These are phyloP conservation scores for Hydrochoerus hydrochaeris DNA, from an alignment of 2,113 vertebrate genomes.

Conservation along the genomic window DNA sequence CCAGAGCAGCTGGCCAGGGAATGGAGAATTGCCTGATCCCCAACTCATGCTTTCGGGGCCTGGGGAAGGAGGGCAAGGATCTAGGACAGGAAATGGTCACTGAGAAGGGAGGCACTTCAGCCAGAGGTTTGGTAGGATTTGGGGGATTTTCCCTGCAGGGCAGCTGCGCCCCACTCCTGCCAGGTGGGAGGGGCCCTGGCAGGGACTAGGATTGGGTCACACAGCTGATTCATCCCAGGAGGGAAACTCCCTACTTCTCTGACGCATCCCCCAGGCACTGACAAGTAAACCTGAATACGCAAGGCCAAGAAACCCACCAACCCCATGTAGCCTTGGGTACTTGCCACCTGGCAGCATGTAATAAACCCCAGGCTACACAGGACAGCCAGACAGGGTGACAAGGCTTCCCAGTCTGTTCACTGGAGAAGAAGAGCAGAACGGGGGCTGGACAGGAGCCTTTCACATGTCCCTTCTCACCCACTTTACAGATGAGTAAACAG, in stretches of 20 bases:
- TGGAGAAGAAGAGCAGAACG: neutral
- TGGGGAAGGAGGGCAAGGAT: neutral
- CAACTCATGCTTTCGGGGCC: neutral
- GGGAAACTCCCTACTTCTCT: conserved; percentile 75
- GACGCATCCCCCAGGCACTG: neutral
- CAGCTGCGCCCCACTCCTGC: conserved; percentile 60
- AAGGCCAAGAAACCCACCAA: conserved; percentile 23
- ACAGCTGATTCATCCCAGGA: conserved; percentile 75
- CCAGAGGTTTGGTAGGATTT: conserved; percentile 58
- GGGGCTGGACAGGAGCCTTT: neutral
- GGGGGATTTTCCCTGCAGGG: conserved; percentile 76
- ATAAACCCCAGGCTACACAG: neutral
- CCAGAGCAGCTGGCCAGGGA: neutral
- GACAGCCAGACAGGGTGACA: neutral
- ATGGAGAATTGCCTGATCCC: neutral
- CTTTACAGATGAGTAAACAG: conserved; percentile 7
- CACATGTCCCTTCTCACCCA: neutral
- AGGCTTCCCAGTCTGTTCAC: neutral
- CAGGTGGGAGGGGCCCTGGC: conserved; percentile 75
- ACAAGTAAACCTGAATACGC: conserved; percentile 52
- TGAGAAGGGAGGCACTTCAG: conserved; percentile 16
- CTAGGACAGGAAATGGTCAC: conserved; percentile 29
- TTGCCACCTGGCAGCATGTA: neutral
- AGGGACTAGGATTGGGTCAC: conserved; percentile 66
- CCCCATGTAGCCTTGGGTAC: neutral